These are phyloP conservation scores for Lithophane ornitopus DNA, from an alignment of 2,888 invertebrate genomes.

Conservation along the genomic window DNA sequence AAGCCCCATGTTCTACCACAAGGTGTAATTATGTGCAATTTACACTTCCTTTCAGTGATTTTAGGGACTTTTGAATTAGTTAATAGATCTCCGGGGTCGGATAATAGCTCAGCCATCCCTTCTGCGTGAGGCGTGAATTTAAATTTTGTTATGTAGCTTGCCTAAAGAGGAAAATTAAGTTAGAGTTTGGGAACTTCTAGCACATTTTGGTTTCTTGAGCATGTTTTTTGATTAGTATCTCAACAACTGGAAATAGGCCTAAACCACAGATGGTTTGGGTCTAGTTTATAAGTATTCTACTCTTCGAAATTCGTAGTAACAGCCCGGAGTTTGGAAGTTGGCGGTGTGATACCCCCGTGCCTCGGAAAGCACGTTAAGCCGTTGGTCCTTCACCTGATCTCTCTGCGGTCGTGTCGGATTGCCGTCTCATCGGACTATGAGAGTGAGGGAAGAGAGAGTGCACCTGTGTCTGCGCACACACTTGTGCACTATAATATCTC, in stretches of 20 bases:
- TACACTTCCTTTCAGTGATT: conserved; percentile 25
- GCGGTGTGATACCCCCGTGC: too few relatives aligned
- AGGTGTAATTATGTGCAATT: conserved; percentile 36
- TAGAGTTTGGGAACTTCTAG: background rate
- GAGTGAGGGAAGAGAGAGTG: too few relatives aligned
- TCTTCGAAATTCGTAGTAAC: too few relatives aligned
- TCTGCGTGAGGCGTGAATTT: background rate
- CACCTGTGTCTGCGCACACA: too few relatives aligned
- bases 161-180: background rate
- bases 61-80: conserved; percentile 30
- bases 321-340: too few relatives aligned
- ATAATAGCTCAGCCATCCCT: background rate
- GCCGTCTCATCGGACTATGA: too few relatives aligned
- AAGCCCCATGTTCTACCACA: background rate
- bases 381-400: too few relatives aligned
- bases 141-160: conserved; percentile 12
- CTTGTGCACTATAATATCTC: too few relatives aligned
- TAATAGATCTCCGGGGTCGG: conserved; percentile 12
- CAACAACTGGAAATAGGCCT: background rate
- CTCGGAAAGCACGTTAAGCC: too few relatives aligned
- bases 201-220: background rate
- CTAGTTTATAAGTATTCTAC: conserved; percentile 28
- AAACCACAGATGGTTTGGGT: background rate
- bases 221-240: background rate
- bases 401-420: too few relatives aligned